A percentile compares a stretch with the other conserved stretches of the same genome.
Conservation (phyloP, 2,888 invertebrate genomes). For the Eubasilissa splendida region DNA sequence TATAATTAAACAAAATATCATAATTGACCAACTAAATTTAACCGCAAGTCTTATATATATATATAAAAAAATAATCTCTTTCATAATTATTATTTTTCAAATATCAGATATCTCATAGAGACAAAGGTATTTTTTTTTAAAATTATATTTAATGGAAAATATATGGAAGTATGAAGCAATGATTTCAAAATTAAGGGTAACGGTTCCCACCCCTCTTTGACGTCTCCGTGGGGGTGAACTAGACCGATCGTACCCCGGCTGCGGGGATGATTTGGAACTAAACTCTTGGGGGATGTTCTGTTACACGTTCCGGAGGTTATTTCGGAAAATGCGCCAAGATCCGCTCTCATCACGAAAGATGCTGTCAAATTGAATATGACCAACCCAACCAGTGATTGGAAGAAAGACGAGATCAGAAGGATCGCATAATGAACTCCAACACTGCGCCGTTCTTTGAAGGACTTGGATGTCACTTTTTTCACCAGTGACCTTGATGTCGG, state of each 20-base stretch:
- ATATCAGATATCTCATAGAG: no score
- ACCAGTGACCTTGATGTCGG: no score
- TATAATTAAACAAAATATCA: no score
- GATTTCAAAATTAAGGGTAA: constrained; percentile 41
- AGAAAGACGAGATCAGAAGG: constrained; percentile 9
- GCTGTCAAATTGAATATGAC: constrained; percentile 13
- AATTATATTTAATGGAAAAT: no score
- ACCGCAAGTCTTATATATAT: no score
- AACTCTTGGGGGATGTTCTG: constrained; percentile 10
- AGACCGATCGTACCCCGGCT: constrained; percentile 1
- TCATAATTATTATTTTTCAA: no score
- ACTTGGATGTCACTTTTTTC: not conserved
- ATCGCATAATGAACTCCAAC: not conserved
- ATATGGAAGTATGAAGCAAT: not conserved
- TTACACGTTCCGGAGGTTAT: not conserved
- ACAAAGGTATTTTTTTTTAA: no score
- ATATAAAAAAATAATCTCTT: no score
- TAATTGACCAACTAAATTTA: no score
- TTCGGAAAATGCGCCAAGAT: not conserved
- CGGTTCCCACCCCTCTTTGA: constrained; percentile 22
- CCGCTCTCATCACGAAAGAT: constrained; percentile 9
- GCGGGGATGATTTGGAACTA: constrained; percentile 4
- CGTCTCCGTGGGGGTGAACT: constrained; percentile 27
- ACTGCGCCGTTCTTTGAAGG: not conserved
- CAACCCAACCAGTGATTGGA: constrained; percentile 5